Percentiles rank a stretch among this genome's conserved stretches.
Conservation (phyloP, 2,797 vertebrate genomes). For the Ispidina picta region DNA sequence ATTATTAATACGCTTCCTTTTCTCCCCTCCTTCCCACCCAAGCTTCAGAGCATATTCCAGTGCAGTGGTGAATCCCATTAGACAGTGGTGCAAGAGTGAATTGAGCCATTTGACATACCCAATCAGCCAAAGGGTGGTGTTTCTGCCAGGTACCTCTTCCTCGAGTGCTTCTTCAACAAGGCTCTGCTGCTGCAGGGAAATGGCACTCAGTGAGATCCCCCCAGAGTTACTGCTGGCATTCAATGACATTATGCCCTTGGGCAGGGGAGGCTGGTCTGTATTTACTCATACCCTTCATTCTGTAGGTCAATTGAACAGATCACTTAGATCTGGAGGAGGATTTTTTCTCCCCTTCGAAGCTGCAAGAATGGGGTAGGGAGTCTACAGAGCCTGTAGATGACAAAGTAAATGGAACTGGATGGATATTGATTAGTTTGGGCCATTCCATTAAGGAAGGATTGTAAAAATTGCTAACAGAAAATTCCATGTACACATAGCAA, state of each 20-base stretch:
- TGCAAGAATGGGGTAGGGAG: not conserved
- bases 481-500: not conserved
- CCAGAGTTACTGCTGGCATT: fast-evolving
- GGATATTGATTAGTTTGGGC: not conserved
- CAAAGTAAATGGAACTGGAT: not conserved
- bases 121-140: not conserved
- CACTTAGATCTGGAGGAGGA: not conserved
- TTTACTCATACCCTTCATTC: not conserved
- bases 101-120: not conserved
- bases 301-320: not conserved
- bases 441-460: fast-evolving
- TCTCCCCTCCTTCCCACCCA: not conserved
- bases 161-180: not conserved
- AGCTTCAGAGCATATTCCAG: fast-evolving
- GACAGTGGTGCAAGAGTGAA: not conserved
- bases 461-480: not conserved
- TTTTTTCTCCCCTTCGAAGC: fast-evolving
- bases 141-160: not conserved
- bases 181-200: not conserved
- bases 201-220: not conserved
- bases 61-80: not conserved
- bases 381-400: not conserved
- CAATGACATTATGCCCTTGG: not conserved
- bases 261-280: not conserved
- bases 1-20: not conserved